phyloP scores from a whole-genome alignment of 2,888 invertebrate genomes.

The Noctua fimbriata region DNA sequence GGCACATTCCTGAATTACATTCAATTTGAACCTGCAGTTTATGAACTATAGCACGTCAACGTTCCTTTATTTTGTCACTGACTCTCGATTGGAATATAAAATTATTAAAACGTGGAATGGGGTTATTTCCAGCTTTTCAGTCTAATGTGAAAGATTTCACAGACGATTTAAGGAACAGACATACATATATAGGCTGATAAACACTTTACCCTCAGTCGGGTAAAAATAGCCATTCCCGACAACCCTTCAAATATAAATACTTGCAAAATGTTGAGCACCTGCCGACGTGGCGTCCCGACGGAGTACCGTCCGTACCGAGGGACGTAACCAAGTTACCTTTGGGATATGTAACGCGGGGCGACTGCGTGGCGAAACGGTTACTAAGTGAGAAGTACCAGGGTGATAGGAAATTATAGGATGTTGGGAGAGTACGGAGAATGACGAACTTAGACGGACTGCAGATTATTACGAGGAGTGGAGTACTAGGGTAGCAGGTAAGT shows the following conservation, averaged over 20 bases:
- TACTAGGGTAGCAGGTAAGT: neutral
- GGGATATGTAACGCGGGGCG: slow-evolving; percentile 25
- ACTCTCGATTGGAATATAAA: too few species aligned
- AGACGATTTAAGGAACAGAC: neutral
- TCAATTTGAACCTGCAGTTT: too few species aligned
- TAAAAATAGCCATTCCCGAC: neutral
- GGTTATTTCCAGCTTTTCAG: too few species aligned
- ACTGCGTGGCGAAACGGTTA: neutral
- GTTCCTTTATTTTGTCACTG: too few species aligned
- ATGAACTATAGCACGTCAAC: too few species aligned
- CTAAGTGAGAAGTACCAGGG: slow-evolving; percentile 17
- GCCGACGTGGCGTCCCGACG: slow-evolving; percentile 33
- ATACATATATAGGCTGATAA: neutral
- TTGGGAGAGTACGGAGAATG: neutral
- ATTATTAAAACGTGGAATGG: too few species aligned
- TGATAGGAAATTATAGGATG: neutral
- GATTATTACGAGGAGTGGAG: neutral
- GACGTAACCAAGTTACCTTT: slow-evolving; percentile 40
- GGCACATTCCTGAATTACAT: too few species aligned
- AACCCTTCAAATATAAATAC: slow-evolving; percentile 32
- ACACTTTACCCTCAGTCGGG: neutral
- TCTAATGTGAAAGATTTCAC: too few species aligned
- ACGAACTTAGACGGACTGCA: neutral
- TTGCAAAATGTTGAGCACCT: slow-evolving; percentile 29
- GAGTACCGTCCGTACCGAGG: neutral